These are phyloP conservation scores for Phyllotis vaccarum DNA, from an alignment of 2,797 vertebrate genomes.

Conservation along the genomic window DNA sequence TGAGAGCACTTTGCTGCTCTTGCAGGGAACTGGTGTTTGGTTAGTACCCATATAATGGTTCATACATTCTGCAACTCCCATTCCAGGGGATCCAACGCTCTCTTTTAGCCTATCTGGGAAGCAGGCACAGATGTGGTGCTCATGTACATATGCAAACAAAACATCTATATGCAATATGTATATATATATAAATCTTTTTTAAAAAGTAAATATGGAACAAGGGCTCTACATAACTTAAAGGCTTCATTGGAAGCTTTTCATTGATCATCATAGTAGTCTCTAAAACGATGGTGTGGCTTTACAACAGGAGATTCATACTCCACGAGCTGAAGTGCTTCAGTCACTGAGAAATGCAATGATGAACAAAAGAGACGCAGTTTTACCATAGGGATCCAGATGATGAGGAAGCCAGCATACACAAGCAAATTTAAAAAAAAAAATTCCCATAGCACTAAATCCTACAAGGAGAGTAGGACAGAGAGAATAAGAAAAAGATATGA, in stretches of 20 bases:
- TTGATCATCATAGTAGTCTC: not conserved
- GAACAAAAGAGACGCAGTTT: constrained; percentile 15
- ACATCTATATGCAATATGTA: not conserved
- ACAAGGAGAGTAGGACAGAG: not conserved
- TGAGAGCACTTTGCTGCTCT: not conserved
- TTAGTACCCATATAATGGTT: not conserved
- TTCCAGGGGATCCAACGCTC: not conserved
- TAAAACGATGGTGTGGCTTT: not conserved
- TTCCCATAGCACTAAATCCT: not conserved
- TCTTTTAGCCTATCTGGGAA: not conserved
- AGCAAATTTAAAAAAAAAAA: not conserved
- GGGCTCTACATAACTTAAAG: not conserved
- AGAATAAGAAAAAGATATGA: not conserved
- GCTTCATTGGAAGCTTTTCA: constrained; percentile 13
- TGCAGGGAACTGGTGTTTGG: not conserved
- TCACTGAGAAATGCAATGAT: not conserved
- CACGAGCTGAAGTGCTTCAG: not conserved
- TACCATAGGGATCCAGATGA: not conserved
- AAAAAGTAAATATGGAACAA: constrained; percentile 14
- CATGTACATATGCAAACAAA: not conserved
- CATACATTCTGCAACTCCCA: not conserved
- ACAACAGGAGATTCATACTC: not conserved
- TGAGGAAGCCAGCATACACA: not conserved
- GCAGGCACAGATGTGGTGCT: too few species aligned
- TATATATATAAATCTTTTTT: not conserved